These are phyloP conservation scores for Montifringilla adamsi DNA, from an alignment of 2,113 vertebrate species.

Conservation along the genomic window DNA sequence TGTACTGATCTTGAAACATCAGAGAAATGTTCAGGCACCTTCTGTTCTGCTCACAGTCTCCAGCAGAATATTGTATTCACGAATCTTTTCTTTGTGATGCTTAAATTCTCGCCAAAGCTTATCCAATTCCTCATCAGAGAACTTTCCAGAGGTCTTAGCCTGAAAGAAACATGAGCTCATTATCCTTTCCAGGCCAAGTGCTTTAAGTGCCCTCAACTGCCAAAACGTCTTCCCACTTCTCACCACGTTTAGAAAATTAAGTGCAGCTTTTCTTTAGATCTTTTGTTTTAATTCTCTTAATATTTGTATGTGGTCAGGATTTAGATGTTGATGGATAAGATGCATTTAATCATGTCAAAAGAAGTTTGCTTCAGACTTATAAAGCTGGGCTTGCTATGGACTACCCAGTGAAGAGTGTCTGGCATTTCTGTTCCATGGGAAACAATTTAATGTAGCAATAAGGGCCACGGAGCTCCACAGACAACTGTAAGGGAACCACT, in stretches of 20 bases:
- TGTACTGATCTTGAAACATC: not conserved
- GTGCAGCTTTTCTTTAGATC: not conserved
- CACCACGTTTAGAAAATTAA: not conserved
- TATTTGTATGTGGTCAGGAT: not conserved
- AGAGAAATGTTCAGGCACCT: conserved; percentile 69
- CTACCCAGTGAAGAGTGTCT: not conserved
- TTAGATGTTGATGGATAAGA: not conserved
- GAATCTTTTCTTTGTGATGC: conserved; percentile 91
- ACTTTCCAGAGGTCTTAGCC: conserved; percentile 93
- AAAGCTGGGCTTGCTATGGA: not conserved
- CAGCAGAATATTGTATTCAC: conserved; percentile 88
- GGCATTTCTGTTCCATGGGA: not conserved
- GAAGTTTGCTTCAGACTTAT: not conserved
- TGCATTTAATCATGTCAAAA: not conserved
- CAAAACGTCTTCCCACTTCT: not conserved
- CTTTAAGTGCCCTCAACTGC: not conserved
- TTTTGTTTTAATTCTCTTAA: not conserved
- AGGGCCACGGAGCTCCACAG: not conserved
- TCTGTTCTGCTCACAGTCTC: conserved; percentile 88
- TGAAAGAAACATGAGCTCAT: conserved; percentile 46
- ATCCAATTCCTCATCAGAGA: conserved; percentile 85
- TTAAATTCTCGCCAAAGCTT: conserved; percentile 89
- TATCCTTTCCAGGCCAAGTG: not conserved
- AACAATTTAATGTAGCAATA: not conserved
- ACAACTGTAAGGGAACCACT: not conserved